Conservation (phyloP, 2,113 vertebrate genomes). For the Empidonax traillii region DNA sequence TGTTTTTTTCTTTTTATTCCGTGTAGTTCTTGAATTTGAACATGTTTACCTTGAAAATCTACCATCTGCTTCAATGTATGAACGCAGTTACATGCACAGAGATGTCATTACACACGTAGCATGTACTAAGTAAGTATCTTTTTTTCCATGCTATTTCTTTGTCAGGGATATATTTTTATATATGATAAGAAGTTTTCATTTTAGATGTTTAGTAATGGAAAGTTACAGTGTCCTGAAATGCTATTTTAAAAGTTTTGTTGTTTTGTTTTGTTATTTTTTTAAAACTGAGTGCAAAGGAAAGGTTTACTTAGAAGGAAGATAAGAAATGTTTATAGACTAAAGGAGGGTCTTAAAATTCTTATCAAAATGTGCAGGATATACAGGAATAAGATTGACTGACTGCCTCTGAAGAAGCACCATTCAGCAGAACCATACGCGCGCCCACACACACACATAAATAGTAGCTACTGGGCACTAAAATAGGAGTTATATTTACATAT, state of each 20-base stretch:
- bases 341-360: background rate
- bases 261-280: background rate
- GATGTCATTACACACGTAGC: slow-evolving; percentile 94
- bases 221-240: background rate
- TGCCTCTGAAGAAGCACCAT: background rate
- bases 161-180: background rate
- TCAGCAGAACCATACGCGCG: background rate
- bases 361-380: background rate
- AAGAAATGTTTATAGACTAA: background rate
- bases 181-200: background rate
- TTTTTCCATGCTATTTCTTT: background rate
- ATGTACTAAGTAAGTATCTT: slow-evolving; percentile 87
- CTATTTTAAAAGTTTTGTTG: background rate
- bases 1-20: background rate
- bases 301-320: background rate
- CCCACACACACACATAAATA: fast-evolving
- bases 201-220: background rate
- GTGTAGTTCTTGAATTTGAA: slow-evolving; percentile 88
- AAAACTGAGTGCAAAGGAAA: background rate
- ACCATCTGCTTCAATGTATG: slow-evolving; percentile 93
- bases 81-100: slow-evolving; percentile 98
- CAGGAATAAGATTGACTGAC: background rate
- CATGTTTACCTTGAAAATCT: slow-evolving; percentile 93
- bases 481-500: background rate
- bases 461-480: background rate